Evolutionary conservation across 2,113 vertebrate genomes (phyloP).

Genomic region (Salvelinus alpinus): DNA sequence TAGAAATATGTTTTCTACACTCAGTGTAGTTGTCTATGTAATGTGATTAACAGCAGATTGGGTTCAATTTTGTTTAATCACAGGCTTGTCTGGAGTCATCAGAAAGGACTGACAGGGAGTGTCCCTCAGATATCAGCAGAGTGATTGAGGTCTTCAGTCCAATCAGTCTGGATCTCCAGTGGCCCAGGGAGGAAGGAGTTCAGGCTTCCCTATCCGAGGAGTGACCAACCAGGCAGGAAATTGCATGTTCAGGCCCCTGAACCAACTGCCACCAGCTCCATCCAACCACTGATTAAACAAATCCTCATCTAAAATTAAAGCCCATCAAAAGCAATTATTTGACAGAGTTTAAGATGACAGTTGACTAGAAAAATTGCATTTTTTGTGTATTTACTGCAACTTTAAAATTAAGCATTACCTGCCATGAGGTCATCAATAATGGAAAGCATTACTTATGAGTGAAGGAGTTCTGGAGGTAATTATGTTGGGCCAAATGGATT

Average conservation of each 20-base stretch:
- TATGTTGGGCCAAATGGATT: conserved; percentile 26
- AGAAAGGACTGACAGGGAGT: neutral
- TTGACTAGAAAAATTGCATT: conserved; percentile 59
- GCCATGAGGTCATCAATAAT: conserved; percentile 37
- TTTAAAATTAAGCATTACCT: conserved; percentile 25
- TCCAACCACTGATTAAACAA: conserved; percentile 9
- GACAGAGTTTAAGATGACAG: conserved; percentile 37
- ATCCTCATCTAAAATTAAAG: conserved; percentile 30
- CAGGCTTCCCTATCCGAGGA: conserved; percentile 1
- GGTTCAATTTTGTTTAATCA: conserved; percentile 22
- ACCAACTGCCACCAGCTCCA: neutral
- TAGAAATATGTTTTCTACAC: too few species aligned
- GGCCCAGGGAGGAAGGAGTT: neutral
- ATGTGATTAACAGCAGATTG: neutral
- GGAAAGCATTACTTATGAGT: conserved; percentile 16
- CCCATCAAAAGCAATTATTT: conserved; percentile 46
- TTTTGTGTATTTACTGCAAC: conserved; percentile 48
- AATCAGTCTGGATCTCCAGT: neutral
- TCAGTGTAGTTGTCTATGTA: too few species aligned
- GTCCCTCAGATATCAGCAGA: conserved; percentile 15
- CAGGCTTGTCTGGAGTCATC: neutral
- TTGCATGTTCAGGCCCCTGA: conserved; percentile 19
- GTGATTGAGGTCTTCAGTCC: conserved; percentile 4
- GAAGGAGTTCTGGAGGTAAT: conserved; percentile 23
- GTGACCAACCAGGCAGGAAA: conserved; percentile 17